These are phyloP conservation scores for Panzeria rudis DNA, from an alignment of 2,888 invertebrate genomes.

Conservation along the genomic window DNA sequence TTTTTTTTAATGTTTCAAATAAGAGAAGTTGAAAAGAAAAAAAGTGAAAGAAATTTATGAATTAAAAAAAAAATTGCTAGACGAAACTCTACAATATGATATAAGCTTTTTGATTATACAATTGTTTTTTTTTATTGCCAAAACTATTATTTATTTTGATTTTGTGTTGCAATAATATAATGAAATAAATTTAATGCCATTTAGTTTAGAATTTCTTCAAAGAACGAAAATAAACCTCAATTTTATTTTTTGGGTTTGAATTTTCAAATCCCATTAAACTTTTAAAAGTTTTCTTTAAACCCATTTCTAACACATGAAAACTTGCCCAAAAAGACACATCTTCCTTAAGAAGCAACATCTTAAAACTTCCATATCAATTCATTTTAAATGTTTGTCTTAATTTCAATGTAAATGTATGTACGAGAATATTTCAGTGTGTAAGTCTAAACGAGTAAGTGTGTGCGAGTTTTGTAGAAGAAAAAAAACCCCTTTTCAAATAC, in stretches of 20 bases:
- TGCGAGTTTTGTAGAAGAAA: background rate
- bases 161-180: background rate
- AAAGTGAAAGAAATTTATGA: no score
- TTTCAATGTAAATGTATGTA: background rate
- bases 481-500: slow-evolving; percentile 38
- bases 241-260: background rate
- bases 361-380: slow-evolving; percentile 66
- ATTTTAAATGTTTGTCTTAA: slow-evolving; percentile 55
- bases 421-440: background rate
- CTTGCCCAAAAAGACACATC: background rate
- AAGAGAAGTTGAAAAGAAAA: no score
- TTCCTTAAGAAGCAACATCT: slow-evolving; percentile 49
- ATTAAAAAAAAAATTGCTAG: no score
- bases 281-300: slow-evolving; percentile 19
- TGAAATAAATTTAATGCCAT: background rate
- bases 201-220: background rate
- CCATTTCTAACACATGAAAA: background rate
- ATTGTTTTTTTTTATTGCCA: background rate
- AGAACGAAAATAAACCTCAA: slow-evolving; percentile 27
- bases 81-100: no score
- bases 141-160: background rate
- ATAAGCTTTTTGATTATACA: no score
- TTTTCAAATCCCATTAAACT: slow-evolving; percentile 30
- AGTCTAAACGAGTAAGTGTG: no score
- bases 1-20: no score